Percentiles rank a stretch among this genome's conserved stretches.
Evolutionary conservation across 2,888 invertebrate genomes (phyloP).

Genomic region (Ectobius pallidus): DNA sequence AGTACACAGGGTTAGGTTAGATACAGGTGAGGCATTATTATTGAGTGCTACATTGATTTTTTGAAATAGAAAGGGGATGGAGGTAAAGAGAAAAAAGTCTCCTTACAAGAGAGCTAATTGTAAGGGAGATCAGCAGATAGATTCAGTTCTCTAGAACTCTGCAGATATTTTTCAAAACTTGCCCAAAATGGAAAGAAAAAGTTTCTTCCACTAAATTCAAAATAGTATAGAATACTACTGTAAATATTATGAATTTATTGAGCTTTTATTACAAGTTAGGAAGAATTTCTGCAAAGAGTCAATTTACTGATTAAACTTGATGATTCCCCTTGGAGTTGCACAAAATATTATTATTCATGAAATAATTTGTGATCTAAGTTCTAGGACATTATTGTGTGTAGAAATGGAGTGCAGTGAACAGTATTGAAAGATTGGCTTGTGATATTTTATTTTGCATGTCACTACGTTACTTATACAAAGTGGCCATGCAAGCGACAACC

Average conservation of each 20-base stretch:
- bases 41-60: conserved; percentile 30
- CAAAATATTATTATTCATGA: conserved; percentile 14
- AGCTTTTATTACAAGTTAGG: too few relatives aligned
- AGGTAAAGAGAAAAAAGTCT: not conserved
- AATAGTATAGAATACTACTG: too few relatives aligned
- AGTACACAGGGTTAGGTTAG: conserved; percentile 20
- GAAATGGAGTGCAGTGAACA: conserved; percentile 19
- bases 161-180: not conserved
- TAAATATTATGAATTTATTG: too few relatives aligned
- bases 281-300: too few relatives aligned
- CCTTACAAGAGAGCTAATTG: not conserved
- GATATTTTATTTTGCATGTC: not conserved
- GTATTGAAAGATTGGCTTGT: conserved; percentile 12
- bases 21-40: conserved; percentile 15
- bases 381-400: conserved; percentile 28
- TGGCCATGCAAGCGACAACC: conserved; percentile 13
- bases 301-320: not conserved
- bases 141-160: not conserved
- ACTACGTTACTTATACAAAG: not conserved
- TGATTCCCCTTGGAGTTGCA: conserved; percentile 12
- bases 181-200: too few relatives aligned
- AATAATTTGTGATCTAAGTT: conserved; percentile 23
- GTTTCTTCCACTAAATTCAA: too few relatives aligned
- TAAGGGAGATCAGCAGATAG: conserved; percentile 2
- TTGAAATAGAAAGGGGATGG: not conserved